Evolutionary conservation across 2,888 invertebrate genomes (phyloP), one percentile per base, ranked within the genome.

Genomic region (Tribolium freemani): DNA sequence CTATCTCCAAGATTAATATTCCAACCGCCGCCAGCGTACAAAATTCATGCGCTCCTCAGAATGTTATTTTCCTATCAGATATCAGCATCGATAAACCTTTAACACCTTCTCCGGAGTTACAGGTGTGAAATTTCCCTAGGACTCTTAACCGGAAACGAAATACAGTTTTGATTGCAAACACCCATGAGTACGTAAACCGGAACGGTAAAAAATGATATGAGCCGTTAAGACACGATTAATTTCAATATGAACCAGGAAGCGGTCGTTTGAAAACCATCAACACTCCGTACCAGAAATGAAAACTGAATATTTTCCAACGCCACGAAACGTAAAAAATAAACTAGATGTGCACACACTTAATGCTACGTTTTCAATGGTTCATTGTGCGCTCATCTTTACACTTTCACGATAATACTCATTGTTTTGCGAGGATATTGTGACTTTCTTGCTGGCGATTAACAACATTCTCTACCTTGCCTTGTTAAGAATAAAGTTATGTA

Each of bases 351-450:
- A 63, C 31, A n/a, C 63, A 30, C 45, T 11, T 48, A 60, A 60
- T 46, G 31, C 11, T 20, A 10, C 30, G 21, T 51, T 63, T 63
- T 51, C 64, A 44, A 64, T 46, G 54, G 56, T 21, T 54, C 46
- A 57, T 68, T 68, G 68, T 58, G 68, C 57, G 50, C 56, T 31
- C 68, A 68, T 57, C 58, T 58, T 57, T 48, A 68, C 68, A 48
- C 68, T 57, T 68, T 68, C 64, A 68, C 68, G 57, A 68, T 68
- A 57, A 68, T 68, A 30, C 57, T n/a, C 50, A 68, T 68, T 68
- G 68, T 68, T 68, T 64, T 30, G 11, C 53, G 44, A 8, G 11
- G 31, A 9, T 64, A 64, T 54, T 66, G 53, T 57, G 48, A 30
- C 68, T 68, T 57, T 68, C 57, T 21, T 56, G n/a, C 13, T 31